Evolutionary conservation across 2,113 vertebrate genomes (phyloP).

Genomic region (Antigone vipio): DNA sequence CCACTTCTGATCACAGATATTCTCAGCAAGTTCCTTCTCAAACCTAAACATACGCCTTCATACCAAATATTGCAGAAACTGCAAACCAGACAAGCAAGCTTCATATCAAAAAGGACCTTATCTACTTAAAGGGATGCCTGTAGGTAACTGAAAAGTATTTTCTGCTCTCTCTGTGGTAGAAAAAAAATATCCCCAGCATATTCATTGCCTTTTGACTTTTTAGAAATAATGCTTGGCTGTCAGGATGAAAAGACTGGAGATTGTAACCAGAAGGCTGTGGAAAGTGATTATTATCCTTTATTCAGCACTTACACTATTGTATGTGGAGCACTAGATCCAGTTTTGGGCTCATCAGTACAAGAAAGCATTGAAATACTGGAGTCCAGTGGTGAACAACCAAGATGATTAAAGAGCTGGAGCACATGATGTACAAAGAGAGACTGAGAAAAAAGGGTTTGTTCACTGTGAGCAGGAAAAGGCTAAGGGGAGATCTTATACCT

Average conservation of each 20-base stretch:
- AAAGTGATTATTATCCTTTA: background rate
- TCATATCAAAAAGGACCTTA: background rate
- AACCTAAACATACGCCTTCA: background rate
- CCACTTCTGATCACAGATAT: background rate
- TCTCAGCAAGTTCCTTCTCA: background rate
- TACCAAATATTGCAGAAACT: background rate
- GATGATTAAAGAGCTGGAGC: background rate
- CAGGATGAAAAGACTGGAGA: background rate
- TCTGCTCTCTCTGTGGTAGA: background rate
- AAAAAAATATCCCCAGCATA: background rate
- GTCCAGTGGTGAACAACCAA: background rate
- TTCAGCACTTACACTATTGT: background rate
- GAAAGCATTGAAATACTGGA: background rate
- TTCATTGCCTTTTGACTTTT: background rate
- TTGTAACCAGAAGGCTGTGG: background rate
- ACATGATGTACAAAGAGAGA: background rate
- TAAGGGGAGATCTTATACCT: background rate
- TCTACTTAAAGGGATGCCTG: background rate
- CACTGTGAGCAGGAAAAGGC: background rate
- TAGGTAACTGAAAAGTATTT: background rate
- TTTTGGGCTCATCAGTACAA: background rate
- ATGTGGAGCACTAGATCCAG: background rate
- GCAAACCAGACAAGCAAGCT: background rate
- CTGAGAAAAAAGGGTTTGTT: background rate
- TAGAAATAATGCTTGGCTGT: background rate